A percentile compares a stretch with the other conserved stretches of the same genome.
Conservation (phyloP, 2,113 vertebrate species). For the Sylvilagus bachmani region DNA sequence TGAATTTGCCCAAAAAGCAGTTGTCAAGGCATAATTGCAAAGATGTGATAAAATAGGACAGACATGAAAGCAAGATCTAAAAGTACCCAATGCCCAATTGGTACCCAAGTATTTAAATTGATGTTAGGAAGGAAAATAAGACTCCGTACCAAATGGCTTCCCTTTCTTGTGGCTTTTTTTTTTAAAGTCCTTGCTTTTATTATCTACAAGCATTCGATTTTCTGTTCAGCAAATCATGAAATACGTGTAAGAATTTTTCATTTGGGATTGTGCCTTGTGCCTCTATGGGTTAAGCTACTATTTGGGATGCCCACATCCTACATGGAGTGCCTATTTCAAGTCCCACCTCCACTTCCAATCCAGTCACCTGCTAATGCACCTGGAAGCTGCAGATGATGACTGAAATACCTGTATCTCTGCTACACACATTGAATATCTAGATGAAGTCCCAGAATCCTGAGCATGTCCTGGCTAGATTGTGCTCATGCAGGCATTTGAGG, state of each 20-base stretch:
- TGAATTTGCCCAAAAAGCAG: not conserved
- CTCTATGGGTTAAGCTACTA: no score
- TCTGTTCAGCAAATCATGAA: not conserved
- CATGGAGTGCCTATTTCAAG: no score
- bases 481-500: no score
- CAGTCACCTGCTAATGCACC: no score
- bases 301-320: no score
- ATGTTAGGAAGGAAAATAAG: not conserved
- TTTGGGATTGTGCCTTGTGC: not conserved
- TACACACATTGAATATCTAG: no score
- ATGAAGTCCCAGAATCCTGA: no score
- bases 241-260: not conserved
- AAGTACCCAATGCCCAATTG: not conserved
- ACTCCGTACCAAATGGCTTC: not conserved
- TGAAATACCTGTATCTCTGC: no score
- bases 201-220: not conserved
- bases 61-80: not conserved
- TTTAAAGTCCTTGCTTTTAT: not conserved
- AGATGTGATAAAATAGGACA: not conserved
- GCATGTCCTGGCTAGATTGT: no score
- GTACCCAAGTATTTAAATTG: not conserved
- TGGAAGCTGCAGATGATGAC: no score
- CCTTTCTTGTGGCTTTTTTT: not conserved
- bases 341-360: no score
- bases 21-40: not conserved